Conservation (phyloP, 1,140 invertebrate species). For the Glomeris maerens region DNA sequence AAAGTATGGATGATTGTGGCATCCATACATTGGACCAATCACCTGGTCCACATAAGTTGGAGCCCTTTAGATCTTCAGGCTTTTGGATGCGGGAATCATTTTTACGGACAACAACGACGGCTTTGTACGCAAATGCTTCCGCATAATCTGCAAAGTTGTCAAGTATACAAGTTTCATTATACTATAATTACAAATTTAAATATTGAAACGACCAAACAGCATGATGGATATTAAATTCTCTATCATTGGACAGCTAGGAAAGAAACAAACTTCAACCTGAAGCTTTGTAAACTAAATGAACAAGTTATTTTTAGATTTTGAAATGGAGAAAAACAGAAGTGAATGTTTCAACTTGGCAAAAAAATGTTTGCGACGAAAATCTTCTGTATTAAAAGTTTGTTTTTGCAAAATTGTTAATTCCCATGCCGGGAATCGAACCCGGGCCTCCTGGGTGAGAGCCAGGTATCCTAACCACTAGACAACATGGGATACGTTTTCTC, state of each 20-base stretch:
- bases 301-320: no score
- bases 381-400: no score
- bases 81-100: constrained; percentile 43
- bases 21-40: constrained; percentile 86
- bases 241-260: no score
- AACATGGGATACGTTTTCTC: neutral
- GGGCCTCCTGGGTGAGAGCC: neutral
- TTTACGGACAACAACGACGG: constrained; percentile 71
- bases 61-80: constrained; percentile 52
- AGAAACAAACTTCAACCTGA: no score
- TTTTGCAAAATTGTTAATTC: no score
- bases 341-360: no score
- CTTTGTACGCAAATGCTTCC: constrained; percentile 37
- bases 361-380: no score
- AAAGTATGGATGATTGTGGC: constrained; percentile 48
- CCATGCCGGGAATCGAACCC: no score
- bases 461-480: neutral
- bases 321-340: no score
- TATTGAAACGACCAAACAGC: neutral
- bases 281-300: no score
- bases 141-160: no score
- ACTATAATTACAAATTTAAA: neutral
- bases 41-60: constrained; percentile 73
- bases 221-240: neutral
- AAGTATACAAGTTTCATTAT: no score